Conservation (phyloP, 2,888 invertebrate genomes). For the Caenorhabditis auriculariae region DNA sequence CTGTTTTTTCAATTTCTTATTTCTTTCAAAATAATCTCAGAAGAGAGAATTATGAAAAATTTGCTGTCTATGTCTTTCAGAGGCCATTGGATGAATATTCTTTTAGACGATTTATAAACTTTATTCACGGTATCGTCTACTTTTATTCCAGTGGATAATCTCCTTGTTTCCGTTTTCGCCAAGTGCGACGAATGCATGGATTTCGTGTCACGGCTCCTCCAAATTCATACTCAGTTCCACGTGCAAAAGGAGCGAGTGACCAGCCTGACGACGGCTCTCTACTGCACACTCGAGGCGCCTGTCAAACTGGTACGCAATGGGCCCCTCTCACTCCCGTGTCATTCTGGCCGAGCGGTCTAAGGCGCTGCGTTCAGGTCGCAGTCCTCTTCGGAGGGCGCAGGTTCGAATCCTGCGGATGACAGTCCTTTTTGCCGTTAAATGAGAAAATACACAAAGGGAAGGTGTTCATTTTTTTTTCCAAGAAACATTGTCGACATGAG, state of each 20-base stretch:
- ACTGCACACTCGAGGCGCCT: slow-evolving; percentile 6
- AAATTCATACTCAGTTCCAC: slow-evolving; percentile 9
- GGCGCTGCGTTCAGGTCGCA: slow-evolving; percentile 80
- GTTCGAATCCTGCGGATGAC: slow-evolving; percentile 50
- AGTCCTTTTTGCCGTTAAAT: neutral
- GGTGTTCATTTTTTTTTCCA: too few relatives aligned
- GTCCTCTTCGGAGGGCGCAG: slow-evolving; percentile 67
- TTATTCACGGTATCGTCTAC: too few relatives aligned
- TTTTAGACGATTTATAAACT: too few relatives aligned
- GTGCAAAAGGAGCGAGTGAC: slow-evolving; percentile 9
- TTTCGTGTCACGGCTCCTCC: slow-evolving; percentile 5
- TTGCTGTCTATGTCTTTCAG: too few relatives aligned
- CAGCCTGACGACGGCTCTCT: slow-evolving; percentile 7
- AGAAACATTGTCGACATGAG: too few relatives aligned
- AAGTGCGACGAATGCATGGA: slow-evolving; percentile 7
- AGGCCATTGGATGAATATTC: too few relatives aligned
- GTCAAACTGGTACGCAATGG: slow-evolving; percentile 6
- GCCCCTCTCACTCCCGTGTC: slow-evolving; percentile 6
- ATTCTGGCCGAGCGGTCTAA: slow-evolving; percentile 76
- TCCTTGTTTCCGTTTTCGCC: neutral
- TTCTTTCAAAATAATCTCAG: too few relatives aligned
- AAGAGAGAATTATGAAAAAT: too few relatives aligned
- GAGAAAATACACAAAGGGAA: too few relatives aligned
- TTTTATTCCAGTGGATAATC: slow-evolving; percentile 7
- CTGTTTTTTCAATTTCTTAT: too few relatives aligned